Evolutionary conservation across 2,113 vertebrate genomes (phyloP), one percentile per base, ranked within the genome.

Genomic region (Acrocephalus arundinaceus): DNA sequence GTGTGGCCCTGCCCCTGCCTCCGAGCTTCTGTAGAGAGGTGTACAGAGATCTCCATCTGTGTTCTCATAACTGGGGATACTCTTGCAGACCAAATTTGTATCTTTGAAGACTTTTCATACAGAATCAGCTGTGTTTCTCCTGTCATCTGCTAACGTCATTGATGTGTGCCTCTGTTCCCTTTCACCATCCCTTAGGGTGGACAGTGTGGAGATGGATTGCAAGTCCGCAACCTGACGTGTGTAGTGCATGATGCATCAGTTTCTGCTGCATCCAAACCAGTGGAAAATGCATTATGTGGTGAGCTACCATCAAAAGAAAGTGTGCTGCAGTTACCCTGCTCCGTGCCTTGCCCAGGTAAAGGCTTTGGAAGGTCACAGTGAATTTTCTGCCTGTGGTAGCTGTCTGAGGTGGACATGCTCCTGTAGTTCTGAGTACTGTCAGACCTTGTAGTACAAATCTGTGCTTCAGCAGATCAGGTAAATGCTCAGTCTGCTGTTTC

Each of bases 341-440:
- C 98, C 31, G 97, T 99, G 71, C 99, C 99, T 89, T 99, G 99
- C 63, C 98, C 98, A 97, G 99, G 99, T 99, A 98, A 88, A 58
- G 75, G 35, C 66, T 90, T 71, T 24, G 37, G 58, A 49, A 66
- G n/a, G 41, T 62, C 55, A 33, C 2, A 4, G 55, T 27, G 54
- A 17, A 3, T 57, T 80, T 77, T 59, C 62, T 83, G 61, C 25
- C 39, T 59, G 28, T 55, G 57, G 52, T 49, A 65, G 70, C 65
- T 77, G 24, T 54, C 67, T 41, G 83, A 48, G 31, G 33, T 22
- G 13, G 67, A 74, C 59, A 45, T 82, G 70, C 52, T 85, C 31
- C 71, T 0, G 0, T 74, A 68, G 61, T 37, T 79, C 46, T 43
- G 20, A 82, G 54, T 45, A 13, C 74, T 85, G 46, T 66, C 51